Evolutionary conservation across 1,140 invertebrate species (phyloP).

Genomic region (Calliopsis andreniformis): DNA sequence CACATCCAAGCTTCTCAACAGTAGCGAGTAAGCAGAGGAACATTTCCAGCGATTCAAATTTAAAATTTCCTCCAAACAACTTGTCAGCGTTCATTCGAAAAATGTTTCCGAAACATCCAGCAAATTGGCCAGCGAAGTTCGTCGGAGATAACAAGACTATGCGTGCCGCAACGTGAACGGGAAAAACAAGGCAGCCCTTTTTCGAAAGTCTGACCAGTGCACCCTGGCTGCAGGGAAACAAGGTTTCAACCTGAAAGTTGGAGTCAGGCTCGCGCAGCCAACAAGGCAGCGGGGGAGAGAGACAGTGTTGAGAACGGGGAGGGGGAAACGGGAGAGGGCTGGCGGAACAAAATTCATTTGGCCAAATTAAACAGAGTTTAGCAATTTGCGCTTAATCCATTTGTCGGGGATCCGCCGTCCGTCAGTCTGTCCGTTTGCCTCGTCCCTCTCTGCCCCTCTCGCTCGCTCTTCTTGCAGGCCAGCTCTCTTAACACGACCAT

Average conservation of each 20-base stretch:
- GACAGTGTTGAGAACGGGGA: slow-evolving; percentile 12
- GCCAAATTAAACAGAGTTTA: slow-evolving; percentile 79
- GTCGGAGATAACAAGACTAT: too few relatives aligned
- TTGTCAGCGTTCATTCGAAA: too few relatives aligned
- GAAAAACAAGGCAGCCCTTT: neutral
- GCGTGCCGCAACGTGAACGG: neutral
- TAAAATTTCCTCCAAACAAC: too few relatives aligned
- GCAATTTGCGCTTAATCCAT: slow-evolving; percentile 78
- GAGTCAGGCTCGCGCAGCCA: neutral
- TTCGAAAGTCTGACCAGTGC: neutral
- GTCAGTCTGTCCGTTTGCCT: slow-evolving; percentile 57
- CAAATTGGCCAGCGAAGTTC: too few relatives aligned
- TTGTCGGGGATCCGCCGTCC: slow-evolving; percentile 72
- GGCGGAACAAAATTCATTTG: slow-evolving; percentile 77
- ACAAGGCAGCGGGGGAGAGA: neutral
- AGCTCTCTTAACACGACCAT: too few relatives aligned
- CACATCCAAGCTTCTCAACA: too few relatives aligned
- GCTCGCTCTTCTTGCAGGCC: too few relatives aligned
- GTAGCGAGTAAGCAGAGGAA: too few relatives aligned
- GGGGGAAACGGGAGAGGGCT: slow-evolving; percentile 37
- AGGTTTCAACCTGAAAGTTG: neutral
- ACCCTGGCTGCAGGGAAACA: neutral
- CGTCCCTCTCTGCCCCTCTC: slow-evolving; percentile 13
- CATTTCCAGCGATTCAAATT: too few relatives aligned
- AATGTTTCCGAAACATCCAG: too few relatives aligned